Conservation (phyloP, 2,113 vertebrate species). For the Aldabrachelys gigantea region DNA sequence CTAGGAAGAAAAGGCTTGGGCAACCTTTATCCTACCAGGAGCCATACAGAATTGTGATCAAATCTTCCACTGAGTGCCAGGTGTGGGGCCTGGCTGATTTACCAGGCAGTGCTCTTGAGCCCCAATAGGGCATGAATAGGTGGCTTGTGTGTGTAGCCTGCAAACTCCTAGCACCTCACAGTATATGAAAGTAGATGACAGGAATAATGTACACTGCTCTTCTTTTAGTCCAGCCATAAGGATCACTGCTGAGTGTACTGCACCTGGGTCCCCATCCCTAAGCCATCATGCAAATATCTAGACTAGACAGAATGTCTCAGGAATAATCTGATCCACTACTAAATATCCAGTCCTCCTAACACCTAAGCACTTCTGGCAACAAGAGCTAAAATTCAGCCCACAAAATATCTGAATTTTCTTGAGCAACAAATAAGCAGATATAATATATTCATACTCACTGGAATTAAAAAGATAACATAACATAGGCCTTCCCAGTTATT, state of each 20-base stretch:
- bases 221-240: background rate
- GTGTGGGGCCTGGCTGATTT: background rate
- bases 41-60: background rate
- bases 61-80: background rate
- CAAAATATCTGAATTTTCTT: rapidly evolving
- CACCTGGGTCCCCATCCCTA: background rate
- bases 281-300: background rate
- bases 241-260: background rate
- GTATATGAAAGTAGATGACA: background rate
- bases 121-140: background rate
- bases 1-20: background rate
- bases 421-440: background rate
- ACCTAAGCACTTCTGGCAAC: background rate
- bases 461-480: background rate
- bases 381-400: background rate
- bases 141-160: background rate
- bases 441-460: background rate
- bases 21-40: background rate
- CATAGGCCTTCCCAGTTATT: background rate
- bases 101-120: no score
- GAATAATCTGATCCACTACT: background rate
- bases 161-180: background rate
- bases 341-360: background rate
- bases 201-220: background rate
- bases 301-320: background rate